Percentiles rank a stretch among this genome's conserved stretches.
Evolutionary conservation across 2,888 invertebrate species (phyloP).

Genomic region (Rotaria macrura): DNA sequence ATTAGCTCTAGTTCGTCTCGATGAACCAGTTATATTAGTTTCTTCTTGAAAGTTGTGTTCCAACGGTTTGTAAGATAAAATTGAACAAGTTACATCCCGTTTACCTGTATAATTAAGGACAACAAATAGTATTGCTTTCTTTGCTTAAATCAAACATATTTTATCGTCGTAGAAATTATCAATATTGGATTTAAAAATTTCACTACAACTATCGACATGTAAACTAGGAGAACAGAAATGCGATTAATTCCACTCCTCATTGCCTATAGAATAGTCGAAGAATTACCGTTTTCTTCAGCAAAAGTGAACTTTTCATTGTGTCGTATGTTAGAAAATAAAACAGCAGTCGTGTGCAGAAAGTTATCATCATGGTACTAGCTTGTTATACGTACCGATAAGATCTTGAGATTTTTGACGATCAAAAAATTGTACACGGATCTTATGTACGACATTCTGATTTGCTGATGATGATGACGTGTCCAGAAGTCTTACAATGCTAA

Average conservation of each 20-base stretch:
- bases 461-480: neutral
- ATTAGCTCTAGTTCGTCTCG: neutral
- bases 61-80: neutral
- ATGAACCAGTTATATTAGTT: neutral
- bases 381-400: conserved; percentile 8
- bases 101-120: neutral
- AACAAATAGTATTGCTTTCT: neutral
- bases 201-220: no score
- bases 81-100: neutral
- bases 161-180: no score
- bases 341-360: no score
- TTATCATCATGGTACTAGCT: no score
- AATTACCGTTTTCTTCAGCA: no score
- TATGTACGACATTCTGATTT: neutral
- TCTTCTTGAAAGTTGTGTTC: neutral
- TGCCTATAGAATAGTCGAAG: no score
- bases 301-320: no score
- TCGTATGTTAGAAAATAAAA: no score
- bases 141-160: no score
- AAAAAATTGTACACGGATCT: conserved; percentile 5
- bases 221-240: no score
- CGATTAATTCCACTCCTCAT: no score
- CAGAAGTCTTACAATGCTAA: neutral
- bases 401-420: conserved; percentile 1
- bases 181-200: no score